Evolutionary conservation across 2,888 invertebrate species (phyloP), one percentile per base, ranked within the genome.

Genomic region (Lampropteryx suffumata): DNA sequence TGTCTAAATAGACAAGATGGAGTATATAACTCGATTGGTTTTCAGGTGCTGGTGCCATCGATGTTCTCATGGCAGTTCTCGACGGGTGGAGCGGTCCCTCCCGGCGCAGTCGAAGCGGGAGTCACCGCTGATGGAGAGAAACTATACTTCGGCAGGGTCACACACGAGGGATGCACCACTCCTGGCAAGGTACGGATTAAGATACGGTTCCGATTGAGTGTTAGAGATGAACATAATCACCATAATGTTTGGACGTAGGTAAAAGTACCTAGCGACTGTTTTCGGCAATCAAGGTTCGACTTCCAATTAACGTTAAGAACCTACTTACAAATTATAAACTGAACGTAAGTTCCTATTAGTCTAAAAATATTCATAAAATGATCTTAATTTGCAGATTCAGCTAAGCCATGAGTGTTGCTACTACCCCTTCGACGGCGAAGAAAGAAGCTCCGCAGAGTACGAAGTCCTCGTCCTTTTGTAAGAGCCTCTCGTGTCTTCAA

Each of bases 341-440:
- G n/a, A n/a, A n/a, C n/a, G n/a, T n/a, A n/a, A n/a, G n/a, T n/a
- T n/a, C n/a, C n/a, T n/a, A n/a, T n/a, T n/a, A n/a, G n/a, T n/a
- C n/a, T n/a, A n/a, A n/a, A n/a, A 4, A 17, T 17, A 17, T 2
- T 37, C 26, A 12, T n/a, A 9, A 14, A 21, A 21, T 3, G 3
- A 12, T 21, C 3, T 42, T 48, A 0, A 8, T 35, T 86, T 90
- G 8, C 81, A 94, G 92, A 91, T 94, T 14, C 94, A 94, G 63
- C 91, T 92, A 0, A 92, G 92, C 55, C 93, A 94, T 68, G 92
- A 88, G 12, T 78, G 83, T 14, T 92, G 93, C 65, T 94, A 94
- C 78, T 92, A 94, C 58, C 93, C 94, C 5, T 94, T 92, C 73
- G 94, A 91, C 48, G 94, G 94, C 0, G 92, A 92, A 71, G 95